Conservation (phyloP, 2,113 vertebrate species). For the Mola mola region DNA sequence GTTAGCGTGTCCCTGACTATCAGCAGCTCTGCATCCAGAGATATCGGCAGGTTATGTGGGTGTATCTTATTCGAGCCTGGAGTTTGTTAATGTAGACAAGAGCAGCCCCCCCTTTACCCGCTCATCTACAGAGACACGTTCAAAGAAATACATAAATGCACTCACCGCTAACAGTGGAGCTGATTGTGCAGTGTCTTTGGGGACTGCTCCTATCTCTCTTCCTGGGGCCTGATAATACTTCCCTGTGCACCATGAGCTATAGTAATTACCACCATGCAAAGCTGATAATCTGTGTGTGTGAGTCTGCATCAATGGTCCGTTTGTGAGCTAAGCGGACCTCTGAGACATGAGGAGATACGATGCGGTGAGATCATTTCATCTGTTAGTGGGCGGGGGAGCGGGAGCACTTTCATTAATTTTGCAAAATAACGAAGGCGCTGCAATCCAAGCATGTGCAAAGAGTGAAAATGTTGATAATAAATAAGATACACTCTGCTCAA, state of each 20-base stretch:
- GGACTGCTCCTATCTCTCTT: constrained; percentile 66
- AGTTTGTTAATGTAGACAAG: constrained; percentile 64
- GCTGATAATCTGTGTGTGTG: constrained; percentile 45
- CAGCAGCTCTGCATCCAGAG: constrained; percentile 75
- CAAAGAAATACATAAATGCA: constrained; percentile 42
- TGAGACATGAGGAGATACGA: constrained; percentile 59
- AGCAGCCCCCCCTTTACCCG: constrained; percentile 1
- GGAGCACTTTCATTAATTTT: constrained; percentile 19
- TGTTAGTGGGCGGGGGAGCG: constrained; percentile 1
- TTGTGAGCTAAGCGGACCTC: constrained; percentile 45
- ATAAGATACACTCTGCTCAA: constrained; percentile 1
- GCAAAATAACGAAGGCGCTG: too few species aligned
- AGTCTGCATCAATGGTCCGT: constrained; percentile 36
- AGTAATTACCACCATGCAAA: constrained; percentile 39
- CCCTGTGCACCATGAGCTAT: constrained; percentile 41
- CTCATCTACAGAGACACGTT: neutral
- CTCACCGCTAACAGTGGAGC: neutral
- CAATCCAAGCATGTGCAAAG: constrained; percentile 11
- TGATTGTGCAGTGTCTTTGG: constrained; percentile 33
- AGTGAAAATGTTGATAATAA: constrained; percentile 25
- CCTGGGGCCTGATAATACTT: constrained; percentile 63
- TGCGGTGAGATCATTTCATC: constrained; percentile 64
- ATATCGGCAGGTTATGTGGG: constrained; percentile 74
- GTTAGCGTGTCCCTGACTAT: constrained; percentile 89
- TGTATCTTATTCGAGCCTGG: constrained; percentile 84